phyloP scores from a whole-genome alignment of 2,113 vertebrate genomes.

The Sminthopsis crassicaudata region DNA sequence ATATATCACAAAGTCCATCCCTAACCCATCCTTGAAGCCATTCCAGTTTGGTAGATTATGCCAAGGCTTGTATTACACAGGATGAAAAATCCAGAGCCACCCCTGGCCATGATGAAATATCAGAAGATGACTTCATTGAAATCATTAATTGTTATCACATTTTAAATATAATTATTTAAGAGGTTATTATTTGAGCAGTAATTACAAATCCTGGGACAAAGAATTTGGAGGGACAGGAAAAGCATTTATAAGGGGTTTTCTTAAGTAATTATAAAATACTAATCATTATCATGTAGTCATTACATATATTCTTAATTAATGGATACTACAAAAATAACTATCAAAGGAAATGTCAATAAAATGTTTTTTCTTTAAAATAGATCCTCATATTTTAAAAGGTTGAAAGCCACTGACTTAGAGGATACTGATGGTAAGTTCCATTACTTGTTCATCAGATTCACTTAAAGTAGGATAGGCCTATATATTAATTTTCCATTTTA shows the following conservation, averaged over 20 bases:
- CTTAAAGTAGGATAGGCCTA: neutral
- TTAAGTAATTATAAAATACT: neutral
- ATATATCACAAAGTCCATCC: neutral
- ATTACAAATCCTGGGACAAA: neutral
- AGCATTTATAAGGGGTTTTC: neutral
- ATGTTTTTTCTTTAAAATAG: neutral
- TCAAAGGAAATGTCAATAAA: neutral
- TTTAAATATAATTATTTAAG: neutral
- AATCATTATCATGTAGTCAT: neutral
- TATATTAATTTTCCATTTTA: neutral
- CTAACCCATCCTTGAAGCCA: neutral
- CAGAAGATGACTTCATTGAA: neutral
- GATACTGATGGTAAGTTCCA: neutral
- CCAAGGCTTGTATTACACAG: neutral
- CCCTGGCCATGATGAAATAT: neutral
- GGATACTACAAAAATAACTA: slow-evolving; percentile 5
- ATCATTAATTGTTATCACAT: neutral
- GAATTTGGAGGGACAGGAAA: neutral
- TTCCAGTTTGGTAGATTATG: neutral
- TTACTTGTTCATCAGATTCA: neutral
- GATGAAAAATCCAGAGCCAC: neutral
- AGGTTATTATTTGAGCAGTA: neutral
- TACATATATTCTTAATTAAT: slow-evolving; percentile 9
- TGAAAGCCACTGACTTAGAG: slow-evolving; percentile 2
- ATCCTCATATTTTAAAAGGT: neutral